Evolutionary conservation across 2,888 invertebrate species (phyloP).

Genomic region (Phlogophora meticulosa): DNA sequence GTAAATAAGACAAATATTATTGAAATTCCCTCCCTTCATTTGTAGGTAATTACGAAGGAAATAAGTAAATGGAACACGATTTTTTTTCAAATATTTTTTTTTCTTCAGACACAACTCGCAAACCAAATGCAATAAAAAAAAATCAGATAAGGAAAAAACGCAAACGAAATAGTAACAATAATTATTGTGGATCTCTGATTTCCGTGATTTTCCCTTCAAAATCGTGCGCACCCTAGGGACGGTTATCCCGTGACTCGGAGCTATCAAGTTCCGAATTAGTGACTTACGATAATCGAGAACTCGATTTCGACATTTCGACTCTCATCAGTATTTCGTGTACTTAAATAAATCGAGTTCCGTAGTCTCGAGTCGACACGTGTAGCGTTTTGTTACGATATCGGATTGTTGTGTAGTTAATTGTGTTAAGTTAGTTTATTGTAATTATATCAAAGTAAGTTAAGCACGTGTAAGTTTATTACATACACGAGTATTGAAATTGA

Average conservation of each 20-base stretch:
- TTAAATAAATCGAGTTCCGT: slow-evolving; percentile 44
- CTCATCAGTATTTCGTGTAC: slow-evolving; percentile 44
- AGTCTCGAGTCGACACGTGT: slow-evolving; percentile 35
- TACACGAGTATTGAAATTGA: neutral
- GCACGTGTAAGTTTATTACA: slow-evolving; percentile 1
- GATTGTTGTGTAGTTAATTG: slow-evolving; percentile 15
- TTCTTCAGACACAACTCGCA: neutral
- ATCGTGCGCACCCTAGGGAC: slow-evolving; percentile 30
- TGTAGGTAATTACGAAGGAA: no score
- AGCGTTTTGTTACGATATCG: slow-evolving; percentile 35
- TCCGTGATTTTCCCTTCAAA: slow-evolving; percentile 22
- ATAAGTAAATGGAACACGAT: neutral
- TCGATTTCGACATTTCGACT: slow-evolving; percentile 40
- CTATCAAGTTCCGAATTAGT: slow-evolving; percentile 57
- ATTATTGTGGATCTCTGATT: slow-evolving; percentile 45
- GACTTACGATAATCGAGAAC: slow-evolving; percentile 43
- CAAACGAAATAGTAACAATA: slow-evolving; percentile 40
- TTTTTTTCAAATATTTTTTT: neutral
- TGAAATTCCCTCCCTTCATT: neutral
- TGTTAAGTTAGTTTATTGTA: slow-evolving; percentile 1
- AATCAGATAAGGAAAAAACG: slow-evolving; percentile 18
- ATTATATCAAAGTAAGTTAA: slow-evolving; percentile 1
- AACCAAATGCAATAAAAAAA: slow-evolving; percentile 24
- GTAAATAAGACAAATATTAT: no score
- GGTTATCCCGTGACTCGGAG: slow-evolving; percentile 53